Percentiles rank a stretch among this genome's conserved stretches.
These are phyloP conservation scores for Dugesia japonica DNA, from an alignment of 2,888 invertebrate species.

Conservation along the genomic window DNA sequence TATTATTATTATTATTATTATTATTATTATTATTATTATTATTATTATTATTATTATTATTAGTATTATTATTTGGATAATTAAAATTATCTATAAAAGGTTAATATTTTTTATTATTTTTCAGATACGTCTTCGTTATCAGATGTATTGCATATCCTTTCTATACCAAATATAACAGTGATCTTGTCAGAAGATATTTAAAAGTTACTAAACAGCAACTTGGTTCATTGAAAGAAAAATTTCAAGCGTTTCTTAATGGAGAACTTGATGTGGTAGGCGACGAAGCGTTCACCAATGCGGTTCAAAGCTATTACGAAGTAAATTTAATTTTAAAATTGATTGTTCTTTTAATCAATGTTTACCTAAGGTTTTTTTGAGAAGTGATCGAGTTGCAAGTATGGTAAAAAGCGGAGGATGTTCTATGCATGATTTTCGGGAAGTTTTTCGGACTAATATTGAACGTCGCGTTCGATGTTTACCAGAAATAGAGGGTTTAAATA, in stretches of 20 bases:
- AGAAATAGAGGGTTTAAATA: conserved; percentile 95
- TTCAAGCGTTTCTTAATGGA: conserved; percentile 84
- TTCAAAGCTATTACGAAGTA: conserved; percentile 59
- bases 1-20: too few species aligned
- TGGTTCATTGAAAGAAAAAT: conserved; percentile 69
- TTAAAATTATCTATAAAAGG: too few species aligned
- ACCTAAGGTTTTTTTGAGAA: conserved; percentile 71
- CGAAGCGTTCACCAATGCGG: conserved; percentile 84
- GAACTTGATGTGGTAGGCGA: conserved; percentile 58
- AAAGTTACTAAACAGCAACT: conserved; percentile 89
- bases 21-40: too few species aligned
- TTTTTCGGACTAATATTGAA: conserved; percentile 90
- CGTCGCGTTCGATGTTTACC: conserved; percentile 87
- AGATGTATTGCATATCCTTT: conserved; percentile 94
- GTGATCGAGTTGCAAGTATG: conserved; percentile 84
- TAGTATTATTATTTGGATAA: too few species aligned
- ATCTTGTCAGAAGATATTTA: conserved; percentile 82
- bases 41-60: too few species aligned
- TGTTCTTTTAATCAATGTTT: too few species aligned
- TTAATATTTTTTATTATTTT: conserved; percentile 16
- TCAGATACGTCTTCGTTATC: conserved; percentile 80
- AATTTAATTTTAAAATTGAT: neutral
- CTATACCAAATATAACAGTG: conserved; percentile 95
- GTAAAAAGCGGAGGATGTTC: conserved; percentile 93
- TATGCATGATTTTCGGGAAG: conserved; percentile 92